These are phyloP conservation scores for Beris chalybata DNA, from an alignment of 2,888 invertebrate species.

Conservation along the genomic window DNA sequence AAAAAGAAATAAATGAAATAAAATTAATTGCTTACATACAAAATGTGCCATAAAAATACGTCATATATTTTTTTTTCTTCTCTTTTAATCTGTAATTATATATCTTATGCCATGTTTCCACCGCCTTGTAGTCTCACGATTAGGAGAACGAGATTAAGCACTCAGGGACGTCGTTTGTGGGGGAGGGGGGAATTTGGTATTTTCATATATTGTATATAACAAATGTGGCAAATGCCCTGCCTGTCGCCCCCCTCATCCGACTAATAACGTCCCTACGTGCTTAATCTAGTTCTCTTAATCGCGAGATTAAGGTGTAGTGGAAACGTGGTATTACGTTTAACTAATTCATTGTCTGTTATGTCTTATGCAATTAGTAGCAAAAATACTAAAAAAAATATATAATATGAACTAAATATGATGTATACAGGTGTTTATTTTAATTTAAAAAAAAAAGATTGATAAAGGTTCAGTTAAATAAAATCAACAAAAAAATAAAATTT, in stretches of 20 bases:
- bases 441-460: conserved; percentile 8
- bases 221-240: no score
- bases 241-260: no score
- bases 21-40: conserved; percentile 33
- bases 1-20: neutral
- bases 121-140: no score
- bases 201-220: no score
- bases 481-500: conserved; percentile 24
- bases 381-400: conserved; percentile 31
- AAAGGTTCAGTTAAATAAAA: conserved; percentile 18
- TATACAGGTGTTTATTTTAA: conserved; percentile 13
- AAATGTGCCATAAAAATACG: conserved; percentile 35
- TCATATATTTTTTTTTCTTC: conserved; percentile 25
- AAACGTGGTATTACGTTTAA: no score
- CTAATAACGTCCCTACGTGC: no score
- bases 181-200: no score
- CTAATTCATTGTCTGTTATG: conserved; percentile 27
- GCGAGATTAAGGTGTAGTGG: no score
- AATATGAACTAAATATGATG: conserved; percentile 11
- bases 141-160: no score
- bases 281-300: no score
- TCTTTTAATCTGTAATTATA: conserved; percentile 10
- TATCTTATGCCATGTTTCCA: no score
- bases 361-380: conserved; percentile 27
- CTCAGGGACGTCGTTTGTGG: no score